phyloP scores from a whole-genome alignment of 2,113 vertebrate species.

The Centropristis striata region DNA sequence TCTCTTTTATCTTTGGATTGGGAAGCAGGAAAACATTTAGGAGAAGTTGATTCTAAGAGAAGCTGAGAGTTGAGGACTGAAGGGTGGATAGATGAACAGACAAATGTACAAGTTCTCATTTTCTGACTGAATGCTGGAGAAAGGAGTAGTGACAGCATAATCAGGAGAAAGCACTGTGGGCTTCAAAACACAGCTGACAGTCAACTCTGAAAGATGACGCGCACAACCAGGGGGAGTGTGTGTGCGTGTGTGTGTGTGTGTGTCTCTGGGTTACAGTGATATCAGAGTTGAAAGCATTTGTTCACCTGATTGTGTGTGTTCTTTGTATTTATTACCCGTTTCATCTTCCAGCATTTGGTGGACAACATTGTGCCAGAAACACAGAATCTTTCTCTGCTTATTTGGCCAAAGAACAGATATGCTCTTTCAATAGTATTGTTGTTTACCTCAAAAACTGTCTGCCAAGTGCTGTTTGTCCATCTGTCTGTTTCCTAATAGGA shows the following conservation, averaged over 20 bases:
- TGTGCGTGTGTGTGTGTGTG: background rate
- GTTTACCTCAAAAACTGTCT: conserved; percentile 4
- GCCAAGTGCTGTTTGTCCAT: background rate
- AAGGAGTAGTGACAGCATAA: conserved; percentile 73
- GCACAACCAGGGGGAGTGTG: conserved; percentile 13
- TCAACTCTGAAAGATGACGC: conserved; percentile 65
- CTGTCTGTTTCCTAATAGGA: background rate
- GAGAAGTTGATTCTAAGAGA: conserved; percentile 41
- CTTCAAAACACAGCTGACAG: conserved; percentile 64
- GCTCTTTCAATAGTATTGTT: conserved; percentile 10
- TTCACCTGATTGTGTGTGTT: conserved; percentile 27
- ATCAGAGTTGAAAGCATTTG: conserved; percentile 24
- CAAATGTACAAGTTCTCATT: conserved; percentile 63
- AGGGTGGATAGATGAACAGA: conserved; percentile 47
- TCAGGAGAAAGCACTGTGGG: conserved; percentile 68
- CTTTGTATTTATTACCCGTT: conserved; percentile 29
- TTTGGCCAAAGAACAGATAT: background rate
- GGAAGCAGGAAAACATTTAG: conserved; percentile 51
- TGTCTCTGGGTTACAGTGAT: conserved; percentile 23
- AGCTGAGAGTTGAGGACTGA: conserved; percentile 16
- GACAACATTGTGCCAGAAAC: conserved; percentile 56
- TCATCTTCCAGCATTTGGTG: conserved; percentile 43
- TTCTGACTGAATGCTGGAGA: conserved; percentile 71
- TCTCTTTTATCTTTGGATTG: conserved; percentile 28
- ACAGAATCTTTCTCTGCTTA: conserved; percentile 25